These are phyloP conservation scores for Scopus umbretta DNA, from an alignment of 2,113 vertebrate genomes.

Conservation along the genomic window DNA sequence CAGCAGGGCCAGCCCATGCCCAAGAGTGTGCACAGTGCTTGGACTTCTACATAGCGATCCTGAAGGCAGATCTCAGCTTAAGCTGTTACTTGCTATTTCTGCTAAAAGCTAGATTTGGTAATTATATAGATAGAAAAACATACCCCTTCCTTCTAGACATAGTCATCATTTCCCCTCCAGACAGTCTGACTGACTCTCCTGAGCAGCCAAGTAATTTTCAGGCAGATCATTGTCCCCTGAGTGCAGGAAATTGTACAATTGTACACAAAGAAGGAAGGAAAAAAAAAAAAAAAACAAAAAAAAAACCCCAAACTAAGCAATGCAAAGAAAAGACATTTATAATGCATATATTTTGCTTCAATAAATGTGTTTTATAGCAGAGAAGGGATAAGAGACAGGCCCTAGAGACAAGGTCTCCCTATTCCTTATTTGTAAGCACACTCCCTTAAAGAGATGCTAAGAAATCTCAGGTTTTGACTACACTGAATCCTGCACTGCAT, in stretches of 20 bases:
- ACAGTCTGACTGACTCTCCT: background rate
- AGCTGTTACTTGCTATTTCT: background rate
- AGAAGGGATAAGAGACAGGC: background rate
- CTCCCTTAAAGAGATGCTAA: background rate
- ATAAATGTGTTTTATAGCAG: background rate
- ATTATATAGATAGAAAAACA: background rate
- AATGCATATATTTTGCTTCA: background rate
- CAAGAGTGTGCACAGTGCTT: background rate
- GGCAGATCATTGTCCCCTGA: background rate
- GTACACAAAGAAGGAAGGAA: background rate
- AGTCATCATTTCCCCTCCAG: background rate
- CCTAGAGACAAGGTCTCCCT: background rate
- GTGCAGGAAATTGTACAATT: background rate
- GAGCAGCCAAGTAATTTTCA: background rate
- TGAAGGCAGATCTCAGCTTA: background rate
- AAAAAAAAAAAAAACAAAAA: background rate
- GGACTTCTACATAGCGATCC: background rate
- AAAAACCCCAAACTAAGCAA: background rate
- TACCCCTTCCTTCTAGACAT: background rate
- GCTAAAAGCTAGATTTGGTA: background rate
- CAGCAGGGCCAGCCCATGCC: background rate
- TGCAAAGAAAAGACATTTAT: background rate
- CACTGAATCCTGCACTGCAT: background rate
- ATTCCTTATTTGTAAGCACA: background rate
- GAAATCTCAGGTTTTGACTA: background rate